phyloP scores from a whole-genome alignment of 2,113 vertebrate species.

The Stigmatopora nigra region DNA sequence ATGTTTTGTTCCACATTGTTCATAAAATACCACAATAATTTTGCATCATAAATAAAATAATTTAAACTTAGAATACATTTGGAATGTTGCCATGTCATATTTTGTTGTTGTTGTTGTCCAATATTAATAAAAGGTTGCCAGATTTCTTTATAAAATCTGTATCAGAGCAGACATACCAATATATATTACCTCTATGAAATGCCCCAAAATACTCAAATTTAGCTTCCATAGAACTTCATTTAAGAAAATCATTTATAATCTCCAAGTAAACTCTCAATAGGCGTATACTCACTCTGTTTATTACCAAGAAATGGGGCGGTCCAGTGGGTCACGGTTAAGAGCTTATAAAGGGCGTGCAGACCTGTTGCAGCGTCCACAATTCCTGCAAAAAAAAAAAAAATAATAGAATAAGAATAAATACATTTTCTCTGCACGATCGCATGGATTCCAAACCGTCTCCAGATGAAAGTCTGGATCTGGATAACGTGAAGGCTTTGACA shows the following conservation, averaged over 20 bases:
- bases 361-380: slow-evolving; percentile 24
- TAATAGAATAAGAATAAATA: too few species aligned
- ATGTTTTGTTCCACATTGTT: too few species aligned
- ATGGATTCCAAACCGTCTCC: slow-evolving; percentile 75
- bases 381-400: too few species aligned
- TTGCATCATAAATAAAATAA: too few species aligned
- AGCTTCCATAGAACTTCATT: background rate
- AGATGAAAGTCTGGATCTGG: slow-evolving; percentile 78
- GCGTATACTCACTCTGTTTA: background rate
- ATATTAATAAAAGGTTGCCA: too few species aligned
- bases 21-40: too few species aligned
- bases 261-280: background rate
- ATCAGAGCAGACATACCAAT: background rate
- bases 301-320: slow-evolving; percentile 17
- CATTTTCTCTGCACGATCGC: too few species aligned
- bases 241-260: background rate
- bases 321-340: slow-evolving; percentile 52
- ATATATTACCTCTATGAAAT: background rate
- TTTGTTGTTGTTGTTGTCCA: too few species aligned
- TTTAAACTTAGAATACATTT: too few species aligned
- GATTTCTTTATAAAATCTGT: too few species aligned
- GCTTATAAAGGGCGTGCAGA: slow-evolving; percentile 46
- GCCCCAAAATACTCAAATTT: background rate
- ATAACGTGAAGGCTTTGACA: slow-evolving; percentile 81
- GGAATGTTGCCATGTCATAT: too few species aligned